Percentiles rank a stretch among this genome's conserved stretches.
Evolutionary conservation across 2,888 invertebrate species (phyloP).

Genomic region (Drosophila melanocephala): DNA sequence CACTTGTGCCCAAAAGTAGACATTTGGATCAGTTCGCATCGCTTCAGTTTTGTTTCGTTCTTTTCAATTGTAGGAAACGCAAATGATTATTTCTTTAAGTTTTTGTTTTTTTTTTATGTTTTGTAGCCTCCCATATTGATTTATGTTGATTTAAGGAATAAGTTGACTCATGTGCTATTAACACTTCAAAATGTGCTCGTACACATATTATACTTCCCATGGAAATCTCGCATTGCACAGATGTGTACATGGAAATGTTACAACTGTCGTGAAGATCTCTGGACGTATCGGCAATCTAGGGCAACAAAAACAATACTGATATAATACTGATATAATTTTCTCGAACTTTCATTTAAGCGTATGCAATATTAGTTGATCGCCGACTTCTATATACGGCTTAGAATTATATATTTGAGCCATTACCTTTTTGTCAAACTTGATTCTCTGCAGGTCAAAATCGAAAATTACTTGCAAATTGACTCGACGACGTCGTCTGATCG

Average conservation of each 20-base stretch:
- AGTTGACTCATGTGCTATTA: slow-evolving; percentile 74
- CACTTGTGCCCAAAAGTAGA: slow-evolving; percentile 73
- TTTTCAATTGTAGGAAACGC: slow-evolving; percentile 56
- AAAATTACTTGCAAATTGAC: slow-evolving; percentile 41
- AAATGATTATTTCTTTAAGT: slow-evolving; percentile 63
- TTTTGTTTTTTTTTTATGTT: slow-evolving; percentile 28
- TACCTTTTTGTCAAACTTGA: background rate
- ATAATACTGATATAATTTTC: background rate
- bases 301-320: background rate
- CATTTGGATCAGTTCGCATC: slow-evolving; percentile 45
- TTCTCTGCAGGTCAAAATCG: background rate
- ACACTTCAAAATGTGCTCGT: slow-evolving; percentile 62
- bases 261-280: slow-evolving; percentile 51
- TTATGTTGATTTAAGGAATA: slow-evolving; percentile 75
- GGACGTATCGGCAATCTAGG: slow-evolving; percentile 21
- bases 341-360: background rate
- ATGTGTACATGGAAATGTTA: slow-evolving; percentile 56
- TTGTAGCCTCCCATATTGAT: slow-evolving; percentile 12
- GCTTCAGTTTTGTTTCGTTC: slow-evolving; percentile 31
- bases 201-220: slow-evolving; percentile 44
- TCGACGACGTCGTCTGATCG: slow-evolving; percentile 30
- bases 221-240: slow-evolving; percentile 36
- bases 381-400: background rate
- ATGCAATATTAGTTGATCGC: background rate
- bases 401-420: background rate